Base-by-base conservation (phyloP, 2,888 invertebrate species). In the Drosophila rubida region DNA sequence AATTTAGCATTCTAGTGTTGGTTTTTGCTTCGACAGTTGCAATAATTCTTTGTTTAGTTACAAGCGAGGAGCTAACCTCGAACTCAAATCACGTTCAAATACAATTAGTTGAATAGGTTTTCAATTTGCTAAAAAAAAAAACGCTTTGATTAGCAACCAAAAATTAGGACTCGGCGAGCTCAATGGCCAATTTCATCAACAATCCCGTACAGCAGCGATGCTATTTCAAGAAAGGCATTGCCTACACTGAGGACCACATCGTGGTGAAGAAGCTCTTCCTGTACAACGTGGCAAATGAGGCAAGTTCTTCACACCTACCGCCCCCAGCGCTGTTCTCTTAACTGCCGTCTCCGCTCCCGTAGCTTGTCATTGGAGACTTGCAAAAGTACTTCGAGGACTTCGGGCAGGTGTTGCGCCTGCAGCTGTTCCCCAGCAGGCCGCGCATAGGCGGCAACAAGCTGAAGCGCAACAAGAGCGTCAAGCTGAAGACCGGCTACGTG, bases 221-320 rank as follows among this genome's bases (percentile, higher is more conserved):
- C 46, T 74, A 76, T 6, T 66, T 66, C 6, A 77, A 27, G 27
- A 61, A 23, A 46, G 19, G 19, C 9, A 2, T 73, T n/a, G 78
- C 78, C 0, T 77, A 59, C 45, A 77, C 78, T 1, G 67, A 73
- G 48, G 78, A 74, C 49, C 73, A 77, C 11, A 62, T 73, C 16
- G 7, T 77, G 50, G 67, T 74, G 5, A 51, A 27, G 48, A 67
- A 74, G 41, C 14, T 62, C 14, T 62, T 59, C 35, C 16, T 77
- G 1, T 51, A 55, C 44, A 77, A 74, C 48, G 46, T 74, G 35
- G n/a, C 44, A 4, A 11, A 2, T 3, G 39, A 66, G 53, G 73
- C 11, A 58, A 61, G 73, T 72, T 11, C 1, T 0, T 27, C 3
- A 3, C 14, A 25, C 2, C 11, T 1, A 13, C 0, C 13, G 5